Conservation (phyloP, 2,113 vertebrate species). For the Tautogolabrus adspersus region DNA sequence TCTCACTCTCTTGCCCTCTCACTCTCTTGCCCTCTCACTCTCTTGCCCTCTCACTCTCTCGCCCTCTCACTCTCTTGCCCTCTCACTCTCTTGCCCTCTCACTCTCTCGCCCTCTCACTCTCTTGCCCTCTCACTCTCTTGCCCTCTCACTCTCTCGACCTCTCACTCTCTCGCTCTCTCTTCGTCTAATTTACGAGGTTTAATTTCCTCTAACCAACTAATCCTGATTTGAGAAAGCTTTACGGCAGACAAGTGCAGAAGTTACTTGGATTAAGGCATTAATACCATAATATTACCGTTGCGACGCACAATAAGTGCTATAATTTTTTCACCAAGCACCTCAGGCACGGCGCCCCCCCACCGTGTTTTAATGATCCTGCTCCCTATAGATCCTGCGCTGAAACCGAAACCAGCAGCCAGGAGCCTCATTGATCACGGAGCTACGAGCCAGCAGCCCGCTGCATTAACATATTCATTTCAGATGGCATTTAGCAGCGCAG, state of each 20-base stretch:
- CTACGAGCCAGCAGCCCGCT: conserved; percentile 49
- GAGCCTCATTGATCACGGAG: conserved; percentile 66
- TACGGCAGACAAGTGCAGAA: conserved; percentile 2
- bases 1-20: too few relatives aligned
- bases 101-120: too few relatives aligned
- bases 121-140: too few relatives aligned
- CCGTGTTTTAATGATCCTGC: conserved; percentile 54
- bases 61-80: too few relatives aligned
- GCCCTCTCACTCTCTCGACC: too few relatives aligned
- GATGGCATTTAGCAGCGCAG: conserved; percentile 60
- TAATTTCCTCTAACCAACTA: conserved; percentile 1
- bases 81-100: too few relatives aligned
- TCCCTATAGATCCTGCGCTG: conserved; percentile 42
- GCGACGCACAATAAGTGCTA: conserved; percentile 25
- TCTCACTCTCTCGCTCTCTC: too few relatives aligned
- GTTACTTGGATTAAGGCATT: conserved; percentile 29
- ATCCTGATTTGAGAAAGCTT: not conserved
- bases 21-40: too few relatives aligned
- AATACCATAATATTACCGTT: conserved; percentile 27
- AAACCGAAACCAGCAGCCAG: conserved; percentile 45
- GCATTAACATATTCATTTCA: conserved; percentile 72
- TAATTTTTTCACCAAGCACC: conserved; percentile 40
- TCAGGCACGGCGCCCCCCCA: conserved; percentile 3
- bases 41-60: too few relatives aligned
- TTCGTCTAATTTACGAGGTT: not conserved